Evolutionary conservation across 92 coral and sea anemone species (phyloP).

Genomic region (Epizoanthus stellaris): DNA sequence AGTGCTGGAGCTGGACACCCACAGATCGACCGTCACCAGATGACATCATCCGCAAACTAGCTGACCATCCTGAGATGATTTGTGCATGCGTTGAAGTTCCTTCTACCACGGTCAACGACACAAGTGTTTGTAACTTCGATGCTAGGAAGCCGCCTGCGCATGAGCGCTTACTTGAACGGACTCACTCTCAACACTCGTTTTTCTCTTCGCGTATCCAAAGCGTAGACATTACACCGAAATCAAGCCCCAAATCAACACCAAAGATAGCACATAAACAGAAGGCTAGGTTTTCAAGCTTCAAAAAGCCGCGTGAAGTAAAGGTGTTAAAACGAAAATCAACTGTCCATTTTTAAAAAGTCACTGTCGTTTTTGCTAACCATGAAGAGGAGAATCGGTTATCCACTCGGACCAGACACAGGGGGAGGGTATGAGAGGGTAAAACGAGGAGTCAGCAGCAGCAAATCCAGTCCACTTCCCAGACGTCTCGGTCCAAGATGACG

Average conservation of each 20-base stretch:
- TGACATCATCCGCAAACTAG: conserved; percentile 2
- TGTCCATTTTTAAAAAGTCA: neutral
- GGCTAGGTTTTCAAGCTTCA: neutral
- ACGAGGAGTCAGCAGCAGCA: too few relatives aligned
- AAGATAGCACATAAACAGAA: neutral
- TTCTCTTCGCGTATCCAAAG: conserved; percentile 23
- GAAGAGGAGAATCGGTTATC: too few relatives aligned
- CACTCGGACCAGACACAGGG: too few relatives aligned
- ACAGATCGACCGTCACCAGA: conserved; percentile 26
- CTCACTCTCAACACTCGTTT: conserved; percentile 14
- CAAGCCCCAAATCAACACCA: conserved; percentile 24
- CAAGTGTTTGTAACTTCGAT: conserved; percentile 30
- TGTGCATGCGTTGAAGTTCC: conserved; percentile 39
- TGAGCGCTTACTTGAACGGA: neutral
- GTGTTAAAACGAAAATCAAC: conserved; percentile 17
- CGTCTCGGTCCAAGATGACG: too few relatives aligned
- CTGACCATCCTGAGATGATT: conserved; percentile 24
- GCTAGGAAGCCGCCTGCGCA: conserved; percentile 1
- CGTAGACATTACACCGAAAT: conserved; percentile 18
- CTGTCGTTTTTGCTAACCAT: too few relatives aligned
- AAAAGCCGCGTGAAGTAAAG: neutral
- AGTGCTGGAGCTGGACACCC: conserved; percentile 31
- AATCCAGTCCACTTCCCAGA: too few relatives aligned
- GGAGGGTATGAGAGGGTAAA: too few relatives aligned
- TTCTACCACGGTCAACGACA: conserved; percentile 36